These are phyloP conservation scores for Gobionotothen gibberifrons DNA, from an alignment of 2,797 vertebrate species.

Conservation along the genomic window DNA sequence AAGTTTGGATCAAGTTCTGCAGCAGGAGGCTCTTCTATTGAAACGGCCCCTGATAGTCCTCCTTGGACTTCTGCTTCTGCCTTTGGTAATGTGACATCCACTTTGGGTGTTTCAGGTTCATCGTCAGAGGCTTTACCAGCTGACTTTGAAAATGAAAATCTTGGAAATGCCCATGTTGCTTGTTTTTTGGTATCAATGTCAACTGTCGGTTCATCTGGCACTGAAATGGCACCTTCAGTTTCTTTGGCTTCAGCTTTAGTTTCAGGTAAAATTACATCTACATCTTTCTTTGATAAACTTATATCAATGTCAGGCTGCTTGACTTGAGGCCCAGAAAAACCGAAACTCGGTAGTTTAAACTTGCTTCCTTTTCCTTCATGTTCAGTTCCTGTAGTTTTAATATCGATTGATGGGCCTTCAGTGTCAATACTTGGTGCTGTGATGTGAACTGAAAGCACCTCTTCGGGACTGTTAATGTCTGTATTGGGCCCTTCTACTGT, in stretches of 20 bases:
- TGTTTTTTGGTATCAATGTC: slow-evolving; percentile 49
- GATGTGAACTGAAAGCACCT: slow-evolving; percentile 1
- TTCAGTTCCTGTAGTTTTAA: slow-evolving; percentile 23
- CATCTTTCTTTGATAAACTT: slow-evolving; percentile 58
- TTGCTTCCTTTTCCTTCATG: slow-evolving; percentile 31
- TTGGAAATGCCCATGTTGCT: slow-evolving; percentile 56
- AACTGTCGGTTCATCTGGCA: slow-evolving; percentile 31
- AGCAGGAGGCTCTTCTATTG: slow-evolving; percentile 31
- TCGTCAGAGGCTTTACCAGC: slow-evolving; percentile 26
- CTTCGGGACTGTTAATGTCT: slow-evolving; percentile 22
- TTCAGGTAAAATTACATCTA: slow-evolving; percentile 46
- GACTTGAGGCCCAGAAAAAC: slow-evolving; percentile 58
- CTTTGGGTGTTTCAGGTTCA: slow-evolving; percentile 48
- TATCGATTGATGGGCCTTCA: slow-evolving; percentile 7
- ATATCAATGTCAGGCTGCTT: slow-evolving; percentile 54
- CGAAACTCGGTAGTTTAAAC: slow-evolving; percentile 49
- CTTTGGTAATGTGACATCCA: slow-evolving; percentile 44
- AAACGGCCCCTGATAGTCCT: slow-evolving; percentile 10
- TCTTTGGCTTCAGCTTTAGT: slow-evolving; percentile 32
- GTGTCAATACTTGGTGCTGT: slow-evolving; percentile 15
- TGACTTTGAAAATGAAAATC: slow-evolving; percentile 9
- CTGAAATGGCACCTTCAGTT: slow-evolving; percentile 8
- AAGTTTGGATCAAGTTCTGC: slow-evolving; percentile 47
- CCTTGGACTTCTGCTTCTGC: slow-evolving; percentile 44
- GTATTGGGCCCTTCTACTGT: slow-evolving; percentile 12